phyloP scores from a whole-genome alignment of 2,888 invertebrate species.

The Athalia cordata region DNA sequence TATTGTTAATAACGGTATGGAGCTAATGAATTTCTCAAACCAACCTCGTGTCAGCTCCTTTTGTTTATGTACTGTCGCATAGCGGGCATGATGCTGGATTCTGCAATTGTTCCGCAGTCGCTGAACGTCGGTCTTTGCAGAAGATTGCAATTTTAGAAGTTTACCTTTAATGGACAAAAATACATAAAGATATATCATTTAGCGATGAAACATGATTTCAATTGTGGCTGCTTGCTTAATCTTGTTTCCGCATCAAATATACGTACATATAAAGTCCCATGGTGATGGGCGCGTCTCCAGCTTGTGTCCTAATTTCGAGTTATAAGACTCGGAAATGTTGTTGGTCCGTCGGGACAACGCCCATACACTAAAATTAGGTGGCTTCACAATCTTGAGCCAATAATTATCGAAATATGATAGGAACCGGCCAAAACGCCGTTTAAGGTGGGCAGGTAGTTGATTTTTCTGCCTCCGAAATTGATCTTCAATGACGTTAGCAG shows the following conservation, averaged over 20 bases:
- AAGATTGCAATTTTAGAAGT: slow-evolving; percentile 41
- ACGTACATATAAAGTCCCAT: slow-evolving; percentile 45
- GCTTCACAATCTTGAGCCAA: slow-evolving; percentile 38
- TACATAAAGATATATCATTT: not conserved
- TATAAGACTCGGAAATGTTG: slow-evolving; percentile 38
- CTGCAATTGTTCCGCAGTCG: slow-evolving; percentile 23
- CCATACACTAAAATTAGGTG: slow-evolving; percentile 28
- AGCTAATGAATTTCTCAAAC: too few relatives aligned
- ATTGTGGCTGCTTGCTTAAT: not conserved
- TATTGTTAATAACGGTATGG: not conserved
- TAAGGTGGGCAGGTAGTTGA: not conserved
- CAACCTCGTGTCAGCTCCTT: slow-evolving; percentile 38
- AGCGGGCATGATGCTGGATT: slow-evolving; percentile 43
- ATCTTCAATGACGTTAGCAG: slow-evolving; percentile 21
- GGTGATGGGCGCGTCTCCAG: slow-evolving; percentile 39
- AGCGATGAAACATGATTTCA: not conserved
- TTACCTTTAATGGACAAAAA: slow-evolving; percentile 29
- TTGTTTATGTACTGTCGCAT: slow-evolving; percentile 35
- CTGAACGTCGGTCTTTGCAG: slow-evolving; percentile 28
- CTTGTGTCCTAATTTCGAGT: slow-evolving; percentile 36
- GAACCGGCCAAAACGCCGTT: not conserved
- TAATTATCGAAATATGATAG: slow-evolving; percentile 23
- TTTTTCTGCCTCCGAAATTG: slow-evolving; percentile 2
- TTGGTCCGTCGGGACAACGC: slow-evolving; percentile 41
- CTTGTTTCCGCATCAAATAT: too few relatives aligned